Conservation (phyloP, 2,797 vertebrate species). For the Sebastes cheni region DNA sequence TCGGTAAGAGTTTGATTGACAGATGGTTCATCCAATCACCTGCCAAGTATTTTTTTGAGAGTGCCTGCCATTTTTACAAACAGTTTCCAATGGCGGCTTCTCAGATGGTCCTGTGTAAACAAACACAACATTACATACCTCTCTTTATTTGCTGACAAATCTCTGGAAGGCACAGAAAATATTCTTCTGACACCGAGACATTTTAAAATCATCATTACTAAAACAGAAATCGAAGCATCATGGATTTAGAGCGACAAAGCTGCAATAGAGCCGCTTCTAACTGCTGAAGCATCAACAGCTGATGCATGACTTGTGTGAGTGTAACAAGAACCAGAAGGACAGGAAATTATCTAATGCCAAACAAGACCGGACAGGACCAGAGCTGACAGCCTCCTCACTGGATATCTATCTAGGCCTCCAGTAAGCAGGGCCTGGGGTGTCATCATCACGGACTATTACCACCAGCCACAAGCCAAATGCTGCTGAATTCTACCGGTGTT, state of each 20-base stretch:
- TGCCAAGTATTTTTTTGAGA: too few species aligned
- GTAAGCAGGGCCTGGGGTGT: not conserved
- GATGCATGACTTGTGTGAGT: not conserved
- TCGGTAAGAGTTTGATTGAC: too few species aligned
- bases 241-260: not conserved
- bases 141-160: not conserved
- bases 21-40: too few species aligned
- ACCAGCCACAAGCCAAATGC: not conserved
- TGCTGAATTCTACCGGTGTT: not conserved
- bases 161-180: not conserved
- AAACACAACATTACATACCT: not conserved
- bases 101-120: not conserved
- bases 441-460: not conserved
- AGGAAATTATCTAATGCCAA: conserved; percentile 34
- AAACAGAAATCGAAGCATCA: not conserved
- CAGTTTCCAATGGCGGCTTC: not conserved
- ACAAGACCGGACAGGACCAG: conserved; percentile 24
- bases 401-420: not conserved
- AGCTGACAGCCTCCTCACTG: conserved; percentile 1
- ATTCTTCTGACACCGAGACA: not conserved
- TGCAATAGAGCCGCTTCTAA: not conserved
- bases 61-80: too few species aligned
- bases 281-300: not conserved
- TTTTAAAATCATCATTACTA: not conserved
- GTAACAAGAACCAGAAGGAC: conserved; percentile 19